A percentile compares a stretch with the other conserved stretches of the same genome.
Evolutionary conservation across 2,113 vertebrate species (phyloP).

Genomic region (Todiramphus chloris): DNA sequence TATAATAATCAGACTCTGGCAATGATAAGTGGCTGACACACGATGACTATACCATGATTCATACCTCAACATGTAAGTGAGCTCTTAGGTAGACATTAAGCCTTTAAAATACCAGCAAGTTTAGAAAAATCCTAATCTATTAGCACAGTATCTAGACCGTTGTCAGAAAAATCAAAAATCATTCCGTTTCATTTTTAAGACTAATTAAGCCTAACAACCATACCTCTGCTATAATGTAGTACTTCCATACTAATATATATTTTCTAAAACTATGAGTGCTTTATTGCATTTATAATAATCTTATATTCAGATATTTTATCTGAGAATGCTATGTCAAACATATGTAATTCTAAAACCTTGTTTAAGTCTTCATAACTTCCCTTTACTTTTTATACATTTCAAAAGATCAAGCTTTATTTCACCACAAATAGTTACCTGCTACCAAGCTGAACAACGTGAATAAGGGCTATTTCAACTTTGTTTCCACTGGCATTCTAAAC

Average conservation of each 20-base stretch:
- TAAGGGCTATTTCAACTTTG: neutral
- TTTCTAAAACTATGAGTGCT: neutral
- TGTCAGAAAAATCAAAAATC: neutral
- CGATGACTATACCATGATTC: neutral
- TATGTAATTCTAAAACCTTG: neutral
- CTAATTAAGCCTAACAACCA: neutral
- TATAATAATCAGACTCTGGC: neutral
- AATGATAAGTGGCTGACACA: neutral
- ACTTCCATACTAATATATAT: neutral
- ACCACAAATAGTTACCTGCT: neutral
- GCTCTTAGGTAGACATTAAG: neutral
- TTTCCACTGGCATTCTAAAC: neutral
- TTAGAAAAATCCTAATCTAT: neutral
- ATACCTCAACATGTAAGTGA: neutral
- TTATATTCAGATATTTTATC: neutral
- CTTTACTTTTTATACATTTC: neutral
- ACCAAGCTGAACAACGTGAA: neutral
- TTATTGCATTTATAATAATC: neutral
- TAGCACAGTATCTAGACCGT: neutral
- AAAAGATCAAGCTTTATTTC: neutral
- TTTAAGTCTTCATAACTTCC: neutral
- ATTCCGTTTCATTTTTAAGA: neutral
- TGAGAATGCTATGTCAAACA: neutral
- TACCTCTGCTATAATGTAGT: neutral
- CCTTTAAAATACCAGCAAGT: neutral